phyloP scores from a whole-genome alignment of 2,797 vertebrate genomes.

The Enteromius paludinosus region DNA sequence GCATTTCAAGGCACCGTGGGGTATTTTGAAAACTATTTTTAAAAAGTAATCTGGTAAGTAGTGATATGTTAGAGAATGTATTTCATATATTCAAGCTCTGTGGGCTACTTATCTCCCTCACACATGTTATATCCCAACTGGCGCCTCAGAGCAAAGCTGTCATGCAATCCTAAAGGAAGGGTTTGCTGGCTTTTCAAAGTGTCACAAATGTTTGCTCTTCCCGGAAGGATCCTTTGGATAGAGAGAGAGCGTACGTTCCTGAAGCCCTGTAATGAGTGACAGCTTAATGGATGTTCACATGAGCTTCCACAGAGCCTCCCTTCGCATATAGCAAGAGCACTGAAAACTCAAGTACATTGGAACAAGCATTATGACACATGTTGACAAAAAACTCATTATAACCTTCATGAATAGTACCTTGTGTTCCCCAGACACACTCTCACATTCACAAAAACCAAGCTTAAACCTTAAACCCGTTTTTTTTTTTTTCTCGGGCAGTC shows the following conservation, averaged over 20 bases:
- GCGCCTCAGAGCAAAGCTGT: conserved; percentile 37
- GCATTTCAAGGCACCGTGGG: conserved; percentile 29
- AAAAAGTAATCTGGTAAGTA: conserved; percentile 45
- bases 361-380: conserved; percentile 3
- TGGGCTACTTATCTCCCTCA: conserved; percentile 47
- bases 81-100: conserved; percentile 40
- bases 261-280: conserved; percentile 7
- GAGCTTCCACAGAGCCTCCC: background rate
- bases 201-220: conserved; percentile 42
- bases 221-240: conserved; percentile 26
- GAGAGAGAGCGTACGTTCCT: background rate
- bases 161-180: conserved; percentile 42
- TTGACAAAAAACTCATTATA: background rate
- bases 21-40: conserved; percentile 44
- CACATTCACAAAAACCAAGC: background rate
- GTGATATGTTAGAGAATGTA: conserved; percentile 45
- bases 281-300: conserved; percentile 23
- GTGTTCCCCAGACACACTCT: background rate
- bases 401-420: conserved; percentile 2
- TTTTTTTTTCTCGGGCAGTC: conserved; percentile 20
- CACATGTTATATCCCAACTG: conserved; percentile 41
- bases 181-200: conserved; percentile 42
- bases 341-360: conserved; percentile 17
- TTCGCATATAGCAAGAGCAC: background rate
- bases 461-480: background rate